Base-by-base conservation (phyloP, 2,888 invertebrate species). In the Mesochorus sp. region DNA sequence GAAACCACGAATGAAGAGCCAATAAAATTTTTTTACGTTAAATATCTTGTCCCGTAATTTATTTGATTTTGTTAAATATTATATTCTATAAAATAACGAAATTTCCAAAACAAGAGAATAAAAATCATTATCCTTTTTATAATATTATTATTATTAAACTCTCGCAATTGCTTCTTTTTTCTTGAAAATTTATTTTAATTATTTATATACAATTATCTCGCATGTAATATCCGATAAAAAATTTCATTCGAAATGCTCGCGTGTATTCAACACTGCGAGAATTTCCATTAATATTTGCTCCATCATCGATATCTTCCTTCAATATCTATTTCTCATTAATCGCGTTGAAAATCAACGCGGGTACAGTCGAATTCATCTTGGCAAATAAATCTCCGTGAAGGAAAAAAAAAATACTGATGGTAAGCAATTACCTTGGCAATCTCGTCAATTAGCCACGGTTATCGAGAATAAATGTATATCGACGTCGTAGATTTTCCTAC, bases 1-100 rank as follows among this genome's bases (percentile, higher is more conserved):
- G 24, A 37, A 34, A 49, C 49, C 34, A 14, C 6, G 24, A 34
- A 64, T 51, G 21, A 64, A 49, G 64, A 37, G 49, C 12, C 64
- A 49, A 37, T 21, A 19, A 37, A 61, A 39, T 24, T 24, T n/a
- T 17, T 12, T 26, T 39, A 6, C 39, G 24, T 24, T 8, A 14
- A 24, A 59, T 39, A 39, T 59, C 39, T 14, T 24, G 24, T 39
- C 26, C 59, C 24, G 39, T 39, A 12, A 39, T 59, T 39, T 39
- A 39, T 5, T 39, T 59, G 24, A 34, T 21, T 55, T 31, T 28
- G n/a, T 21, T 57, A 14, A n/a, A 64, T n/a, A 14, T 47, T n/a
- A n/a, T 64, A 47, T 64, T 26, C 8, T 51, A 24, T 51, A 42
- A 74, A 49, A n/a, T n/a, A n/a, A n/a, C n/a, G n/a, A n/a, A n/a